Base-by-base conservation (phyloP, 2,888 invertebrate genomes). In the Strigamia transsilvanica region DNA sequence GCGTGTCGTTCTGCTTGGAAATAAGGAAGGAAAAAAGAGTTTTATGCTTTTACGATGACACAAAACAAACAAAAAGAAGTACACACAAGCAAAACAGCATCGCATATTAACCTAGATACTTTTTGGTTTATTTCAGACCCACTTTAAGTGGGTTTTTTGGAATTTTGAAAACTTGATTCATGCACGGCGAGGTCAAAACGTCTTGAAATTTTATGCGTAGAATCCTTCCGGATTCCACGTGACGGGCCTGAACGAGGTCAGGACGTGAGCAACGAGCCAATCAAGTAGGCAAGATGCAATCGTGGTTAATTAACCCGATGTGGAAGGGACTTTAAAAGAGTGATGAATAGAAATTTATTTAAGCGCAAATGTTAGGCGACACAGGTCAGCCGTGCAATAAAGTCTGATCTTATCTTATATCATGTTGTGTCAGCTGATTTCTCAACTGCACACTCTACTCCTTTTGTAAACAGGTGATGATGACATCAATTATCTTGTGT, bases 381-480 rank as follows among this genome's bases (percentile, higher is more conserved):
- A 13, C 13, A 42, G 42, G 42, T 42, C 42, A 42, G 1, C 42
- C 42, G 42, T 42, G 42, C 12, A 12, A 42, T 42, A 42, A 42
- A 42, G 42, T 42, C 13, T 1, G 42, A 42, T 42, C 12, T 42
- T 42, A 42, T 42, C 42, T 42, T 27, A 27, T 13, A 13, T 42
- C 42, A 12, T 42, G 46, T 46, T n/a, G 46, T n/a, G 46, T 12
- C 46, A 46, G 46, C 46, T 46, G 46, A 46, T 46, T 46, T 46
- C 46, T 46, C 46, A 46, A 46, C 46, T 46, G 46, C 46, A 46
- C 15, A 13, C 15, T 7, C 46, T 15, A 46, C 46, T 46, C 46
- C 46, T 46, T 46, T 46, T 46, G 46, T 46, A 46, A 46, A 46
- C 46, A 46, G 46, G 46, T 46, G 46, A 46, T 46, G 46, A 46